Evolutionary conservation across 2,113 vertebrate genomes (phyloP).

Genomic region (Phycodurus eques): DNA sequence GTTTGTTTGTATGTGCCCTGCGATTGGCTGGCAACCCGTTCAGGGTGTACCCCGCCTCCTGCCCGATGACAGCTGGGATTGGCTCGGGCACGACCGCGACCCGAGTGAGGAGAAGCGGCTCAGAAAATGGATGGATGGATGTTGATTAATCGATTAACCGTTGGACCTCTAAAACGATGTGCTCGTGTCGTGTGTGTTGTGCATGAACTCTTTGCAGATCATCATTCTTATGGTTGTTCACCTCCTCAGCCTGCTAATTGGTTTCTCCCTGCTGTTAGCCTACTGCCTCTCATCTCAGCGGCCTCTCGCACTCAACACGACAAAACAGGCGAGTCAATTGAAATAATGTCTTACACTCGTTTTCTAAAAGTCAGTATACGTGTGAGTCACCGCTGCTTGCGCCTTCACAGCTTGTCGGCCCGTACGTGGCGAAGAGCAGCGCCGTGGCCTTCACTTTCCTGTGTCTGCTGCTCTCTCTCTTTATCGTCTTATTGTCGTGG

Average conservation of each 20-base stretch:
- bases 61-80: no score
- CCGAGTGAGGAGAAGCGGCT: no score
- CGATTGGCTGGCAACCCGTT: no score
- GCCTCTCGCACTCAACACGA: constrained; percentile 22
- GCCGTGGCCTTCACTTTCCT: constrained; percentile 48
- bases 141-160: no score
- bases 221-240: constrained; percentile 61
- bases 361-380: background rate
- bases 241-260: constrained; percentile 62
- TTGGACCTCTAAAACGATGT: no score
- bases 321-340: constrained; percentile 55
- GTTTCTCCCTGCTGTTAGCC: constrained; percentile 55
- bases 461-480: constrained; percentile 62
- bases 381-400: background rate
- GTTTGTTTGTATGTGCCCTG: no score
- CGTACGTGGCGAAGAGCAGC: constrained; percentile 57
- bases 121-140: no score
- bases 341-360: no score
- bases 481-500: constrained; percentile 66
- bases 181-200: no score
- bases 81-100: no score
- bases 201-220: constrained; percentile 45
- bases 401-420: constrained; percentile 48
- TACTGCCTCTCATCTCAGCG: constrained; percentile 37
- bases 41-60: no score